phyloP scores from a whole-genome alignment of 2,888 invertebrate species.

The Helicoverpa assulta region DNA sequence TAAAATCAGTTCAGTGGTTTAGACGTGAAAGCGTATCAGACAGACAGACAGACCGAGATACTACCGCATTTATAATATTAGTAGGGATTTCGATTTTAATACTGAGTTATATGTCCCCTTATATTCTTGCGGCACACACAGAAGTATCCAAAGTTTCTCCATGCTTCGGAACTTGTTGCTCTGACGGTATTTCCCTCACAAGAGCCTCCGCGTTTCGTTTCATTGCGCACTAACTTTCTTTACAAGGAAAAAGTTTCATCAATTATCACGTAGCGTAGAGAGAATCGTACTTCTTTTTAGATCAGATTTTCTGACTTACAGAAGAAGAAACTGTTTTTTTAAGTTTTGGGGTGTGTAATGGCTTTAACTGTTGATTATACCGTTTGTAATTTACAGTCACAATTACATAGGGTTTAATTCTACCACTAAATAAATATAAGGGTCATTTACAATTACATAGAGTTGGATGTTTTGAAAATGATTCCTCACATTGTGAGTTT shows the following conservation, averaged over 20 bases:
- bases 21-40: too few relatives aligned
- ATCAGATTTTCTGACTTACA: constrained; percentile 6
- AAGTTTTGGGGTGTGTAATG: too few relatives aligned
- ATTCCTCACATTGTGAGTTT: too few relatives aligned
- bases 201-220: constrained; percentile 41
- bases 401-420: too few relatives aligned
- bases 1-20: too few relatives aligned
- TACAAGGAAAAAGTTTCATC: constrained; percentile 39
- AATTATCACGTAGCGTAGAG: constrained; percentile 44
- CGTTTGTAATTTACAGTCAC: neutral
- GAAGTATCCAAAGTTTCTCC: constrained; percentile 49
- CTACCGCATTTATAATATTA: too few relatives aligned
- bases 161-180: constrained; percentile 60
- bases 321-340: neutral
- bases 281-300: constrained; percentile 16
- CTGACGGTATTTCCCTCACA: constrained; percentile 46
- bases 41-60: too few relatives aligned
- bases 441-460: too few relatives aligned
- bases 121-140: constrained; percentile 6
- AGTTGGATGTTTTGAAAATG: too few relatives aligned
- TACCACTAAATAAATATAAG: too few relatives aligned
- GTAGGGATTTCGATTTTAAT: neutral
- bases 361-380: too few relatives aligned
- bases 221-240: constrained; percentile 42
- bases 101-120: neutral